phyloP scores from a whole-genome alignment of 2,113 vertebrate genomes.

The Phocoena phocoena region DNA sequence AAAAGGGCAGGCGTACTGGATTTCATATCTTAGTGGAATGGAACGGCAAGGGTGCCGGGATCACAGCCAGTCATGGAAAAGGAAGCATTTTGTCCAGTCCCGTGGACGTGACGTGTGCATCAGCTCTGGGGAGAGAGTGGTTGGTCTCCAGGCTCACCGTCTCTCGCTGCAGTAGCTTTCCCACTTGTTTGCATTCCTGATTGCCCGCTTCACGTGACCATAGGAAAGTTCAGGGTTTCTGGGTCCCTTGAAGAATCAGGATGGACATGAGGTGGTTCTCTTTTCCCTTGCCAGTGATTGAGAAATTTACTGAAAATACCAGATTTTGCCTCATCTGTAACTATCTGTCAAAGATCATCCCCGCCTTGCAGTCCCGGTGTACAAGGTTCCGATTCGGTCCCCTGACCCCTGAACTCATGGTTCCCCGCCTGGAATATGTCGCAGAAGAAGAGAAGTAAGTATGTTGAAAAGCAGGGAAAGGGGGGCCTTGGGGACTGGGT shows the following conservation, averaged over 20 bases:
- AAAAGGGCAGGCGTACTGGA: background rate
- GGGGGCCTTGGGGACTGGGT: rapidly evolving
- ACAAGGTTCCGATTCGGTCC: constrained; percentile 97
- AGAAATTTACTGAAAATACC: constrained; percentile 98
- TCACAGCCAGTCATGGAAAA: background rate
- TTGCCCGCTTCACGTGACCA: background rate
- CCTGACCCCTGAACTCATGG: constrained; percentile 93
- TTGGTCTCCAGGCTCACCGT: background rate
- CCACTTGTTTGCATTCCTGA: background rate
- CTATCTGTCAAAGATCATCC: constrained; percentile 99
- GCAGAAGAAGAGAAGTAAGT: constrained; percentile 91
- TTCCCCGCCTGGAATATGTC: constrained; percentile 92
- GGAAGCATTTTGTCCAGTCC: background rate
- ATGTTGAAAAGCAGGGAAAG: background rate
- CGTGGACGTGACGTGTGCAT: background rate
- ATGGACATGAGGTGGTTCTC: background rate
- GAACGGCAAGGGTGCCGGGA: background rate
- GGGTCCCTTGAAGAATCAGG: background rate
- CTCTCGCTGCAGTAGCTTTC: rapidly evolving
- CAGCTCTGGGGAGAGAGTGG: background rate
- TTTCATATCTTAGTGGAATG: background rate
- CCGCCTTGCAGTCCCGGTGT: constrained; percentile 96
- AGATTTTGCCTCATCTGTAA: constrained; percentile 98
- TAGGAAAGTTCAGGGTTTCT: background rate
- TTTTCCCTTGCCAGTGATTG: constrained; percentile 89